Evolutionary conservation across 2,797 vertebrate genomes (phyloP), one percentile per base, ranked within the genome.

Genomic region (Hyperoplus immaculatus): DNA sequence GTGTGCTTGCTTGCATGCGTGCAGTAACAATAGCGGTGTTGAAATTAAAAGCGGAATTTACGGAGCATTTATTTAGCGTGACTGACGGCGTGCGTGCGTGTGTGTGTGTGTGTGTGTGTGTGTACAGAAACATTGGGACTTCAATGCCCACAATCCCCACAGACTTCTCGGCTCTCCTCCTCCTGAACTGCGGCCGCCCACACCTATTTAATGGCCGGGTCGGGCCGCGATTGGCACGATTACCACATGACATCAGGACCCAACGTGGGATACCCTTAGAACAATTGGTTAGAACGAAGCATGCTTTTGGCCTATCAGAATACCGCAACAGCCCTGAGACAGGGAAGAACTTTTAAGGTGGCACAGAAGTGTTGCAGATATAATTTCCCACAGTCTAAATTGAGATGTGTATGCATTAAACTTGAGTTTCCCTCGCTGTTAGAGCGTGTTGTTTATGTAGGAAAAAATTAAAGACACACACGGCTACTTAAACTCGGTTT

Each of bases 81-180:
- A 95, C 91, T 94, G 94, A 93, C 94, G 91, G 90, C 66, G 74
- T 68, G 63, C 45, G 83, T 13, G 29, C 7, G 8, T 60, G 8
- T 14, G 59, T 62, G 43, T 54, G 36, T 56, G 49, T 42, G 60
- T 55, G 65, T 54, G 41, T 10, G 57, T 43, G 64, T 42, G 80
- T 21, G 81, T 47, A 77, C 87, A 87, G 87, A 95, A 95, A 94
- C 93, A 95, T 94, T 94, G 93, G 94, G 94, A 95, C 95, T 95
- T 94, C 95, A 95, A 94, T 95, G 92, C 95, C 95, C 95, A 95
- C 93, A 95, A 95, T 95, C 94, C 94, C 95, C 88, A 89, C 86
- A 90, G 93, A 94, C 93, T 80, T 84, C 79, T 81, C 85, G 49
- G 54, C 83, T 69, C 29, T 78, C 83, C 81, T 59, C 75, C 53